Base-by-base conservation (phyloP, 1,140 invertebrate genomes). In the Panagrolaimus sp. region DNA sequence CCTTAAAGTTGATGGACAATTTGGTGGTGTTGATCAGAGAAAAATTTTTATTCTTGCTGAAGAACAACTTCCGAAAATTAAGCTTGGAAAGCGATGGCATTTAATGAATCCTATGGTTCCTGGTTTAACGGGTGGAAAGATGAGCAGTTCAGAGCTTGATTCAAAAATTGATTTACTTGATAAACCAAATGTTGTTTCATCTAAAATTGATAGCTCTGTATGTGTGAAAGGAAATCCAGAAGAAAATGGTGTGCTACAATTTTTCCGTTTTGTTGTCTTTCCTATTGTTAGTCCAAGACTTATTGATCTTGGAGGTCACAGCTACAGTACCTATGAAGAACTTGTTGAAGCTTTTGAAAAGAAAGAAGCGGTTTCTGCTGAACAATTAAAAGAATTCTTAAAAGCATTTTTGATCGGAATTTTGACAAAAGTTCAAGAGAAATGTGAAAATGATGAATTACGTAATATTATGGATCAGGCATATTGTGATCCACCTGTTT, bases 11-110 rank as follows among this genome's bases (percentile, higher is more conserved):
- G 95, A 98, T 88, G 95, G 94, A 12, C 96, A 99, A 83, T 98
- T 98, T 87, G 96, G 96, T 75, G 96, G 96, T 32, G 90, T 98
- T 24, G 96, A 98, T 86, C 96, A 98, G 85, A 88, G 96, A 76
- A 99, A 99, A 87, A 99, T 99, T 73, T 99, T 99, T 83, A 97
- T 94, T 48, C 91, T 97, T 85, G 88, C 95, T 72, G 95, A 98
- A 85, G 98, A 98, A 78, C 75, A 82, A 63, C 69, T 82, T 32
- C 80, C 80, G 0, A 82, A 87, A 55, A 82, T 86, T 69, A 84
- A 85, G 63, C 71, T 87, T 10, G 87, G 86, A 3, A 82, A 82
- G 47, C 79, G 80, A 26, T 68, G 85, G 94, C 96, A 99, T 88
- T 86, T 99, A 17, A 99, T 99, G 96, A 99, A 99, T 87, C 92